Base-by-base conservation (phyloP, 2,113 vertebrate genomes). In the Bubo bubo region DNA sequence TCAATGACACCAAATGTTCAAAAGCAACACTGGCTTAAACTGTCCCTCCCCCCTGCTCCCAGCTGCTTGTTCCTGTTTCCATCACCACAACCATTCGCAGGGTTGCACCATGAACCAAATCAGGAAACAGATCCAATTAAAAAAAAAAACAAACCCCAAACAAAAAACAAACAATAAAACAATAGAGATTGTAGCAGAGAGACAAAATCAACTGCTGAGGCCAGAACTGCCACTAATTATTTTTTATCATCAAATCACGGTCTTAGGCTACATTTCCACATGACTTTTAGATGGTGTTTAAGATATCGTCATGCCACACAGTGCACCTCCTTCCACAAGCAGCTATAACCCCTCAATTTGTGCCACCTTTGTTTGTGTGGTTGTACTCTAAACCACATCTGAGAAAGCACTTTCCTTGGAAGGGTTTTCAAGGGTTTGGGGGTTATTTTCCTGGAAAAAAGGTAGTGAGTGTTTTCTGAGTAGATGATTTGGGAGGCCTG, bases 61-160 rank as follows among this genome's bases (percentile, higher is more conserved):
- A 84, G 50, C n/a, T 79, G 37, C 55, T 95, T 67, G 8, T 50
- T 88, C 73, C 50, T 59, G 18, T 86, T 93, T 89, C 68, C 37
- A 35, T 63, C 59, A 59, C 32, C 50, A n/a, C 37, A 67, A 27
- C 22, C 47, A 56, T 79, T 94, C 63, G 18, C 37, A 88, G 10
- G 17, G 26, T 47, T 86, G 47, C 23, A 79, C 39, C 28, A 9
- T 11, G 55, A 90, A 83, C 56, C 43, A 89, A 41, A 91, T 2
- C 4, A 4, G 26, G 52, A 87, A 93, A 89, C 4, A 8, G 70
- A 79, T 80, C 14, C 12, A 55, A 45, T 37, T 47, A 1, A 28
- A 53, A 49, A 50, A 50, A 35, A 79, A 19, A 13, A 21, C 19
- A 55, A 83, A 83, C 10, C 30, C 52, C 41, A 66, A 75, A 10